Evolutionary conservation across 2,797 vertebrate genomes (phyloP), one percentile per base, ranked within the genome.

Genomic region (Spea hammondii): DNA sequence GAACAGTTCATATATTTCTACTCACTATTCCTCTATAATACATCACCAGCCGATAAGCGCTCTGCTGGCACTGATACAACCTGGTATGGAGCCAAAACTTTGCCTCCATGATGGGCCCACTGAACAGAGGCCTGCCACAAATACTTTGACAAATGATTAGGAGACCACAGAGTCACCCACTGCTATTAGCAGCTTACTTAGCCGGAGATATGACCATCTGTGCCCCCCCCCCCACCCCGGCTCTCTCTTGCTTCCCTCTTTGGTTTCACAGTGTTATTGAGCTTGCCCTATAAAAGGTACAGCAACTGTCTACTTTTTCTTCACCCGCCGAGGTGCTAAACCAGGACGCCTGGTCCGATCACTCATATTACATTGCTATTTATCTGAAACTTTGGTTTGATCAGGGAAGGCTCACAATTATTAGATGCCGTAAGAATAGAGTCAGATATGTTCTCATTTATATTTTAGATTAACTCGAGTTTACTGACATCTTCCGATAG

Each of bases 1-100:
- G 53, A 14, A 1, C 6, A 60, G 77, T 60, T 72, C 64, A 79
- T 59, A 73, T 65, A 79, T 79, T 79, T 73, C 51, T 76, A 69
- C 55, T 6, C 47, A 49, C 71, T 47, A 10, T 68, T 49, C 65
- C 64, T 50, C 47, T 74, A 49, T 79, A 73, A 68, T 74, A 69
- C n/a, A 12, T 17, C 6, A 10, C 64, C 60, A 14, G 49, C 64
- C 14, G 6, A 46, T 68, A 64, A 69, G 1, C 12, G 13, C 70
- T 51, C 6, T 12, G 50, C 8, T 55, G 62, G 65, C 64, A 76
- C 45, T 62, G 51, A 67, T 67, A 11, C 11, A 10, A 8, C 11
- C 74, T 17, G 74, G 45, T 45, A 11, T 12, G 1, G 14, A 48
- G 72, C 72, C 72, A 74, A n/a, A 11, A n/a, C 59, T 32, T 6